A percentile compares a stretch with the other conserved stretches of the same genome.
Conservation (phyloP, 2,888 invertebrate genomes). For the Allophyes oxyacanthae region DNA sequence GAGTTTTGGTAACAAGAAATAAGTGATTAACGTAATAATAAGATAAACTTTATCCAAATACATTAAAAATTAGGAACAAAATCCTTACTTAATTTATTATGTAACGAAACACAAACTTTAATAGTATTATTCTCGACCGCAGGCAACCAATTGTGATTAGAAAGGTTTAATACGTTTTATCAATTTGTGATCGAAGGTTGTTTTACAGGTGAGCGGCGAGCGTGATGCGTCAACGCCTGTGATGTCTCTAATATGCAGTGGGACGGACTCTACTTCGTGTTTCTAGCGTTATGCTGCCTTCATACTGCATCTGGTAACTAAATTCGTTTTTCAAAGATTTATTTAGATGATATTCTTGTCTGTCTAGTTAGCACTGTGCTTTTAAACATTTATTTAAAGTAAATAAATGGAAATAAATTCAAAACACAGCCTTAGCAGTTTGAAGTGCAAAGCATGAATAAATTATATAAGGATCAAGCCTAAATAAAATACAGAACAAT, state of each 20-base stretch:
- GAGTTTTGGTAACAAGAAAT: too few relatives aligned
- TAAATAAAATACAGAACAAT: constrained; percentile 3
- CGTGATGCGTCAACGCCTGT: constrained; percentile 79
- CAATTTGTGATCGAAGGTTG: too few relatives aligned
- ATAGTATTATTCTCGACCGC: too few relatives aligned
- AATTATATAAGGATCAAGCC: constrained; percentile 2
- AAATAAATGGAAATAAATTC: constrained; percentile 15
- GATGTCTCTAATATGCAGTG: constrained; percentile 88
- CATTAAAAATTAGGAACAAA: background rate
- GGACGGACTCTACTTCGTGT: constrained; percentile 84
- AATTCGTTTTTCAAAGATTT: background rate
- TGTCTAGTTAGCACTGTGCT: constrained; percentile 46
- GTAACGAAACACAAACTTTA: too few relatives aligned
- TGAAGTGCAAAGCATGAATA: constrained; percentile 25
- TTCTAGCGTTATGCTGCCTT: constrained; percentile 84
- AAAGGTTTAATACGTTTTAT: too few relatives aligned
- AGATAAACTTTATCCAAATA: background rate
- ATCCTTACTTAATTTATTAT: too few relatives aligned
- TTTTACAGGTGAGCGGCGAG: constrained; percentile 75
- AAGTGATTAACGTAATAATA: too few relatives aligned
- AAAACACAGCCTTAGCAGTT: constrained; percentile 5
- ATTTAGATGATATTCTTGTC: constrained; percentile 11
- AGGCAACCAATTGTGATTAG: too few relatives aligned
- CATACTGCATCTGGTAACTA: constrained; percentile 83
- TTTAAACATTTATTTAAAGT: constrained; percentile 5